Percentiles rank a stretch among this genome's conserved stretches.
Evolutionary conservation across 2,113 vertebrate species (phyloP).

Genomic region (Tyto alba): DNA sequence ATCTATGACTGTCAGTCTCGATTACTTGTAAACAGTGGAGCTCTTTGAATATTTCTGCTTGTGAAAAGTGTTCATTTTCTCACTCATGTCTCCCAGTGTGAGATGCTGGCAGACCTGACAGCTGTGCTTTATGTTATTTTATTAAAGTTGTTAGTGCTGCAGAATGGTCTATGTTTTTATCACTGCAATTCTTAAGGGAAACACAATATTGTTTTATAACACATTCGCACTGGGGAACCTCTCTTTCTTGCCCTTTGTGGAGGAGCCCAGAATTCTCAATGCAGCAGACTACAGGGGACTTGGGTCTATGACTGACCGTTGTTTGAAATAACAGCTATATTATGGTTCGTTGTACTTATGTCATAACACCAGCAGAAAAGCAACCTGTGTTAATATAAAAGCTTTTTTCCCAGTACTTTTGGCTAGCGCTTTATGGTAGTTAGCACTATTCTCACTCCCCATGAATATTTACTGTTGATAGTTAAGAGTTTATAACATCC

Average conservation of each 20-base stretch:
- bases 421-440: constrained; percentile 50
- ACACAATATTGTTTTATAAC: constrained; percentile 35
- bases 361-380: not conserved
- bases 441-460: constrained; percentile 10
- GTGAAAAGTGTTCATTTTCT: constrained; percentile 51
- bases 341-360: not conserved
- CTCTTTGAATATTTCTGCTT: constrained; percentile 64
- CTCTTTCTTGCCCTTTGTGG: not conserved
- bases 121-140: constrained; percentile 50
- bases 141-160: constrained; percentile 49
- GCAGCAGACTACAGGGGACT: not conserved
- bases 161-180: constrained; percentile 14
- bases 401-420: too few species aligned
- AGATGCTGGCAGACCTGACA: constrained; percentile 48
- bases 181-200: constrained; percentile 38
- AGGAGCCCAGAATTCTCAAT: not conserved
- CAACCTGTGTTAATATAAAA: not conserved
- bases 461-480: constrained; percentile 53
- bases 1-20: constrained; percentile 68
- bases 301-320: not conserved
- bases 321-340: not conserved
- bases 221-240: not conserved
- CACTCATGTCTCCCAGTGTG: constrained; percentile 18
- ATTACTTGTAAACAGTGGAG: constrained; percentile 63
- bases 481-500: constrained; percentile 59